Percentiles rank a stretch among this genome's conserved stretches.
These are phyloP conservation scores for Drosophila nigrodunni DNA, from an alignment of 1,140 invertebrate species.

Conservation along the genomic window DNA sequence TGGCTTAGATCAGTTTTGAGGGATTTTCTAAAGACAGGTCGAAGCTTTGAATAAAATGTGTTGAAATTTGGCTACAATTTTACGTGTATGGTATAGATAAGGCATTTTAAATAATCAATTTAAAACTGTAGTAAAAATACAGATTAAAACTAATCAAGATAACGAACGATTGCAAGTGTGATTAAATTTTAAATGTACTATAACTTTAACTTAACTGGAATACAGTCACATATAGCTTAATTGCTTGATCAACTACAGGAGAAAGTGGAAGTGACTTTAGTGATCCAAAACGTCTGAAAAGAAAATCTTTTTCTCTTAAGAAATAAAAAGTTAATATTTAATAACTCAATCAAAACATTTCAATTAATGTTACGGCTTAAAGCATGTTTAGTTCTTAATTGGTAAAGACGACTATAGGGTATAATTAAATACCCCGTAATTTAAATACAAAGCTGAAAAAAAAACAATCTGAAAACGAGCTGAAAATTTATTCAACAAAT, in stretches of 20 bases:
- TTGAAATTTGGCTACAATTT: background rate
- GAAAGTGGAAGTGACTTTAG: too few species aligned
- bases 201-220: background rate
- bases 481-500: conserved; percentile 76
- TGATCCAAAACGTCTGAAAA: too few species aligned
- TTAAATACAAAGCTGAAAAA: conserved; percentile 2
- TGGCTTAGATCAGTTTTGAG: background rate
- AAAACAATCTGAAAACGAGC: conserved; percentile 43
- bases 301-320: too few species aligned
- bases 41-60: background rate
- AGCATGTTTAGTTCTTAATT: background rate
- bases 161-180: background rate
- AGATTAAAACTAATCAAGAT: conserved; percentile 6
- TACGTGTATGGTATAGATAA: background rate
- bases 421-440: background rate
- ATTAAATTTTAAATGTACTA: conserved; percentile 9
- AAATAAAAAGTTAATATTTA: too few species aligned
- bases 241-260: background rate
- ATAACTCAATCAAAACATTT: too few species aligned
- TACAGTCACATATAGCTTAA: background rate
- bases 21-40: background rate
- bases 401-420: background rate
- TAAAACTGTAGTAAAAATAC: background rate
- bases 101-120: background rate
- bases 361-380: too few species aligned